phyloP scores from a whole-genome alignment of 2,797 vertebrate species.

The Malacoraja senta region DNA sequence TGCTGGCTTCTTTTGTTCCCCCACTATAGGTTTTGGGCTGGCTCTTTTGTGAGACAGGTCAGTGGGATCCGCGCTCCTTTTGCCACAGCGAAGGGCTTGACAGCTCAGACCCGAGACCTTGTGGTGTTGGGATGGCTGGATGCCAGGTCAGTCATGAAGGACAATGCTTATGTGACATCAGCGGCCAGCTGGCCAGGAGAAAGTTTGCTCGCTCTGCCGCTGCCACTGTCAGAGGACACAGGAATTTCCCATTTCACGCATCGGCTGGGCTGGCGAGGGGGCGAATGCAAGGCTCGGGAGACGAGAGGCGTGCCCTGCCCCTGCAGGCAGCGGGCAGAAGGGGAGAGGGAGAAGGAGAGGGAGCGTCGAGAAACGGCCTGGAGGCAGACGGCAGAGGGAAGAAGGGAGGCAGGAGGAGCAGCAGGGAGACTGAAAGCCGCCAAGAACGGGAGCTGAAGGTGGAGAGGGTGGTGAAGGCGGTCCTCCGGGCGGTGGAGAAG shows the following conservation, averaged over 20 bases:
- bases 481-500: conserved; percentile 15
- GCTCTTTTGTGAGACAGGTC: background rate
- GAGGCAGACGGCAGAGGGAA: background rate
- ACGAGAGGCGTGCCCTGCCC: background rate
- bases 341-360: no score
- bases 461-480: background rate
- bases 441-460: background rate
- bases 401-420: no score
- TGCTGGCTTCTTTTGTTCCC: background rate
- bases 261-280: background rate
- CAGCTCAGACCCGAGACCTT: background rate
- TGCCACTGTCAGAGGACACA: no score
- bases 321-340: background rate
- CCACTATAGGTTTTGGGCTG: background rate
- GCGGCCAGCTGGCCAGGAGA: background rate
- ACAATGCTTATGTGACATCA: conserved; percentile 15
- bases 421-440: no score
- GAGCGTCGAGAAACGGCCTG: background rate
- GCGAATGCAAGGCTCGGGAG: background rate
- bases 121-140: background rate
- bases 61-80: no score
- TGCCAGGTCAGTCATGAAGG: background rate
- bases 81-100: background rate
- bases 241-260: background rate
- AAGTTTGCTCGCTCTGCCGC: background rate